Evolutionary conservation across 2,113 vertebrate species (phyloP).

Genomic region (Cephalopterus ornatus): DNA sequence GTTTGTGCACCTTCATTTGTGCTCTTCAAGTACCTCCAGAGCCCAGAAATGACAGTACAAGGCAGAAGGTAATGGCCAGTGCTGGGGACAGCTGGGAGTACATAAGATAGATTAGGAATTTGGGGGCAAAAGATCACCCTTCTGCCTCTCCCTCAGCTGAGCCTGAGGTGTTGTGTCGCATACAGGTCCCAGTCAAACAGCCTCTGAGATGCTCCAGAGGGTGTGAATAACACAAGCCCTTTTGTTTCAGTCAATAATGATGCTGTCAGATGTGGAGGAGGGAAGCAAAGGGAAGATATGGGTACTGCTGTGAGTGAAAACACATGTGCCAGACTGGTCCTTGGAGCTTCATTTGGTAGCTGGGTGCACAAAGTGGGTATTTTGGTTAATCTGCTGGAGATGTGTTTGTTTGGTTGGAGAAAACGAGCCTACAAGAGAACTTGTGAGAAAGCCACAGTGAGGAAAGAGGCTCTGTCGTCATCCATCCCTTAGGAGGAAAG

Average conservation of each 20-base stretch:
- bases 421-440: accelerated
- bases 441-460: background rate
- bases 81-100: background rate
- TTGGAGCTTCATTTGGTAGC: background rate
- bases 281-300: background rate
- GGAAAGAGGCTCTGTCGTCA: background rate
- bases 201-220: background rate
- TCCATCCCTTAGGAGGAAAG: accelerated
- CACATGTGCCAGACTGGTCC: background rate
- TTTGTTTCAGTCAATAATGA: background rate
- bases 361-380: background rate
- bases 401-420: background rate
- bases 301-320: background rate
- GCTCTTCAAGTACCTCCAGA: background rate
- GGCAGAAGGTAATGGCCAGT: background rate
- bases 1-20: background rate
- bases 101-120: background rate
- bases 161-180: background rate
- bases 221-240: background rate
- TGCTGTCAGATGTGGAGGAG: background rate
- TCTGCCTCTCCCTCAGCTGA: background rate
- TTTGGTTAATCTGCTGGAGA: background rate
- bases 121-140: background rate
- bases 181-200: background rate
- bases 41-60: background rate